These are phyloP conservation scores for Aurelia aurita DNA, from an alignment of 30 jellyfish, hydroid and myxozoan genomes.

Conservation along the genomic window DNA sequence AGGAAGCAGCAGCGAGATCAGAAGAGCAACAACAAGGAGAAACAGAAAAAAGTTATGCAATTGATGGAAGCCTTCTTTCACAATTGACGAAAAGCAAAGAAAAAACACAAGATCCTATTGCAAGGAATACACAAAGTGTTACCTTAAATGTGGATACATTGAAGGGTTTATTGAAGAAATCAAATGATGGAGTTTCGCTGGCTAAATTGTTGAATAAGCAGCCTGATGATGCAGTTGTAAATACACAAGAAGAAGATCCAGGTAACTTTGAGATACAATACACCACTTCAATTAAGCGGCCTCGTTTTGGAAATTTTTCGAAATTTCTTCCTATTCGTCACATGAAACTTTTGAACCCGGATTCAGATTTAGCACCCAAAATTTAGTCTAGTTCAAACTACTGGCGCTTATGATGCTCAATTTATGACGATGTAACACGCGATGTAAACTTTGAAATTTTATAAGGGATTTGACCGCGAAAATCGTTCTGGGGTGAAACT, in stretches of 20 bases:
- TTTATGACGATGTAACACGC: too few species aligned
- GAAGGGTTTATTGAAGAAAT: constrained; percentile 84
- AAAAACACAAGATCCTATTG: constrained; percentile 59
- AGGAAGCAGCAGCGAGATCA: constrained; percentile 39
- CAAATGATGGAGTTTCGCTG: constrained; percentile 85
- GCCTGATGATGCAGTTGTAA: constrained; percentile 65
- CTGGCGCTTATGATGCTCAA: too few species aligned
- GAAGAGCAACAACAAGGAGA: constrained; percentile 20
- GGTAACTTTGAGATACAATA: too few species aligned
- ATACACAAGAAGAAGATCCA: constrained; percentile 94
- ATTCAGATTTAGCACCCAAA: too few species aligned
- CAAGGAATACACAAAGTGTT: constrained; percentile 79
- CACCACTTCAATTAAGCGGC: too few species aligned
- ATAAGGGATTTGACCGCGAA: too few species aligned
- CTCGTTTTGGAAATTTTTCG: too few species aligned
- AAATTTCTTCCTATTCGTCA: too few species aligned
- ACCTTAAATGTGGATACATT: constrained; percentile 83
- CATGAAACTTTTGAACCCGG: too few species aligned
- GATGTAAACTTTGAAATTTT: too few species aligned
- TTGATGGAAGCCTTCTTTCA: constrained; percentile 46
- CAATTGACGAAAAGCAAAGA: constrained; percentile 67
- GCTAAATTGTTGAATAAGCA: constrained; percentile 82
- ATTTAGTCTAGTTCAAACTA: too few species aligned
- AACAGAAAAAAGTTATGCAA: constrained; percentile 56
- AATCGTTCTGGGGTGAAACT: too few species aligned